These are phyloP conservation scores for Peromyscus aztecus DNA, from an alignment of 2,797 vertebrate genomes.

Conservation along the genomic window DNA sequence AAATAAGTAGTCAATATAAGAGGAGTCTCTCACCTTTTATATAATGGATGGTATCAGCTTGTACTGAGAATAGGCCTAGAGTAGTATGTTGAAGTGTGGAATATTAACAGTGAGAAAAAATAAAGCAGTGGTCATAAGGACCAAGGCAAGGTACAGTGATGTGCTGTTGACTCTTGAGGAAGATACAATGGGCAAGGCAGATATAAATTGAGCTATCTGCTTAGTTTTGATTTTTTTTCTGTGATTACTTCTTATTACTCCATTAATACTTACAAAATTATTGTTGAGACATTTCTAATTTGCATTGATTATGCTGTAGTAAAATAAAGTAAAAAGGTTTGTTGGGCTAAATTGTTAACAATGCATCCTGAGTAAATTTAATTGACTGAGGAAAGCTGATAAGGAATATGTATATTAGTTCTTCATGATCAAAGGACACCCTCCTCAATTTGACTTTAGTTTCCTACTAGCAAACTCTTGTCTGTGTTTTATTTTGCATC, in stretches of 20 bases:
- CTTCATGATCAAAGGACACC: background rate
- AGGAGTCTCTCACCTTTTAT: background rate
- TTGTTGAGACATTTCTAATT: background rate
- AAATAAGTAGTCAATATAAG: background rate
- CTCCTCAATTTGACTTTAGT: background rate
- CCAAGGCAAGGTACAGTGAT: background rate
- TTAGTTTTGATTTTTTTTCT: slow-evolving; percentile 21
- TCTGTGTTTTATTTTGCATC: background rate
- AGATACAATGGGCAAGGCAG: background rate
- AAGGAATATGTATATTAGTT: background rate
- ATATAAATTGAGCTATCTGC: slow-evolving; percentile 6
- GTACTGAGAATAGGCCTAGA: background rate
- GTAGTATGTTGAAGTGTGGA: background rate
- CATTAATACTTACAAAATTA: slow-evolving; percentile 55
- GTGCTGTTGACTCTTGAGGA: slow-evolving; percentile 5
- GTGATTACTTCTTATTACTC: background rate
- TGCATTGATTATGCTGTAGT: slow-evolving; percentile 20
- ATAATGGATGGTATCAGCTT: background rate
- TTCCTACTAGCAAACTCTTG: slow-evolving; percentile 17
- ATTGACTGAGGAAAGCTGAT: background rate
- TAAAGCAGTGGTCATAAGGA: background rate
- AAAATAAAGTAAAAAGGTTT: slow-evolving; percentile 3
- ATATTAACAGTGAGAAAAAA: slow-evolving; percentile 3
- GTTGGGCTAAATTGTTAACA: slow-evolving; percentile 1
- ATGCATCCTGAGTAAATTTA: background rate